Conservation (phyloP, 2,113 vertebrate genomes). For the Pedetes capensis region DNA sequence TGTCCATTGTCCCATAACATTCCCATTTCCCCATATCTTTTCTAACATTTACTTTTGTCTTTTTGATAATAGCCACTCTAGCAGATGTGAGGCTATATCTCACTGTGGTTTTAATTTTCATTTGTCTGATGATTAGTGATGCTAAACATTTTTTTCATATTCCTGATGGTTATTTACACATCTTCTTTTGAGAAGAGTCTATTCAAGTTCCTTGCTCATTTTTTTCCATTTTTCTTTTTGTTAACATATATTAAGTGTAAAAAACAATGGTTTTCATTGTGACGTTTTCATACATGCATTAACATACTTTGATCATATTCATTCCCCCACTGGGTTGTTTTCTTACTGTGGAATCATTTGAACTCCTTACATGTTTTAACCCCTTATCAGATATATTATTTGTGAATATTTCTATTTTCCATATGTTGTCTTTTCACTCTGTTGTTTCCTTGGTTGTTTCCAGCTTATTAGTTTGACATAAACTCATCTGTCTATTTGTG, state of each 20-base stretch:
- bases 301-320: too few relatives aligned
- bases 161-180: background rate
- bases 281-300: too few relatives aligned
- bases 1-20: background rate
- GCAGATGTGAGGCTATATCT: background rate
- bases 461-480: background rate
- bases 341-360: background rate
- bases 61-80: background rate
- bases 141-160: background rate
- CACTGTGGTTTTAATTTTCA: background rate
- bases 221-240: background rate
- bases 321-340: background rate
- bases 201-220: background rate
- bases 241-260: too few relatives aligned
- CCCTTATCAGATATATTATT: background rate
- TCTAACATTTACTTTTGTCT: background rate
- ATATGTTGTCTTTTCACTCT: background rate
- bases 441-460: background rate
- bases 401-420: background rate
- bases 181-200: background rate
- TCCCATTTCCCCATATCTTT: background rate
- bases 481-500: background rate
- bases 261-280: too few relatives aligned
- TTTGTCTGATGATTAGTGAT: background rate
- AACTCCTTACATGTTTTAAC: background rate